Conservation (phyloP, 2,888 invertebrate species). For the Xylocampa areola region DNA sequence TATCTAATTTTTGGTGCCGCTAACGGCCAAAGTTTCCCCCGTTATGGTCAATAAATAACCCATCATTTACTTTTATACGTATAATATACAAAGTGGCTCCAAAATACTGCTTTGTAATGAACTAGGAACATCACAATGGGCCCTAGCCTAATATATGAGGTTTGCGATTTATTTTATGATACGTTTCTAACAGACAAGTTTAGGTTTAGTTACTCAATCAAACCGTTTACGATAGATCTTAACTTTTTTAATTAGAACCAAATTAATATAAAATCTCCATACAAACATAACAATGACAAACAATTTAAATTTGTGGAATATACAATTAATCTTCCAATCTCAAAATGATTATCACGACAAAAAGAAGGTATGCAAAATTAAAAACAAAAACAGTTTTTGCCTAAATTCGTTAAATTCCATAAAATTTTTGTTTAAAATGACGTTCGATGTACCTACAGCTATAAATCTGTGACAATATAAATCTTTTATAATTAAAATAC, state of each 20-base stretch:
- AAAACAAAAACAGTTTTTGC: conserved; percentile 18
- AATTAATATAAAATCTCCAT: neutral
- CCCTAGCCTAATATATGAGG: neutral
- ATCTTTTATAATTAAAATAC: conserved; percentile 71
- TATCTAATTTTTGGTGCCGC: conserved; percentile 72
- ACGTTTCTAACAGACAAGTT: conserved; percentile 25
- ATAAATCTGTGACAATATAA: conserved; percentile 67
- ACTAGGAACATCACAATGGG: conserved; percentile 24
- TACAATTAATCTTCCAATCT: conserved; percentile 23
- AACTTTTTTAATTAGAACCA: conserved; percentile 2
- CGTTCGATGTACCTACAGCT: conserved; percentile 46
- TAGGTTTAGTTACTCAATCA: neutral
- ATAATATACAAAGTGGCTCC: conserved; percentile 49
- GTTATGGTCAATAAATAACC: conserved; percentile 72
- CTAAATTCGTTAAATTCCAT: conserved; percentile 30
- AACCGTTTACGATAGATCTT: conserved; percentile 10
- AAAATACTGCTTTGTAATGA: conserved; percentile 45
- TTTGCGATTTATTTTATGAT: conserved; percentile 28
- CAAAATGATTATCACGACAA: conserved; percentile 19
- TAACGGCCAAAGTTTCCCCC: conserved; percentile 71
- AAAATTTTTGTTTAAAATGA: conserved; percentile 46
- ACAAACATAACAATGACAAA: conserved; percentile 4
- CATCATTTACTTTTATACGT: conserved; percentile 64
- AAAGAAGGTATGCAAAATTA: conserved; percentile 27
- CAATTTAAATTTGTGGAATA: conserved; percentile 11